Conservation (phyloP, 2,113 vertebrate species). For the Eretmochelys imbricata region DNA sequence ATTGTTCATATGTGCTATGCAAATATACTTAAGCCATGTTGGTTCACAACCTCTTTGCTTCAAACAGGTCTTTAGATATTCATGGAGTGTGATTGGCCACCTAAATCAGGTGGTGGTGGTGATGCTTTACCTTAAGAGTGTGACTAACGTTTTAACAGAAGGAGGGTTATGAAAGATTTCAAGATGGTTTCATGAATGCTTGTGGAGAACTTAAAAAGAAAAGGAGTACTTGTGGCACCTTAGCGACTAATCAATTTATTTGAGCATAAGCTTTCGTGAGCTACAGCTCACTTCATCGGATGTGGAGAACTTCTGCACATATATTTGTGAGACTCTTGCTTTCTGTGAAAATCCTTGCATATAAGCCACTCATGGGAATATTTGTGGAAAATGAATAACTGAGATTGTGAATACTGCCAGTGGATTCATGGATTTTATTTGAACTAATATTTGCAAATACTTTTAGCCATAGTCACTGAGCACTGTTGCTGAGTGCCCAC, state of each 20-base stretch:
- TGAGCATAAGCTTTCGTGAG: no score
- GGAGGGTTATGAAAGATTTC: neutral
- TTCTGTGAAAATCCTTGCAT: neutral
- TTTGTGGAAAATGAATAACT: neutral
- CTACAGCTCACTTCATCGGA: no score
- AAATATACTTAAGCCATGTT: neutral
- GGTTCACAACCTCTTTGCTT: neutral
- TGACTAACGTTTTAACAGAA: neutral
- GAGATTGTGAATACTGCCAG: neutral
- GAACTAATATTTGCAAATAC: neutral
- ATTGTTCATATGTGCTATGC: neutral
- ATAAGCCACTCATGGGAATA: neutral
- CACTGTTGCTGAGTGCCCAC: neutral
- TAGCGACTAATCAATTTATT: no score
- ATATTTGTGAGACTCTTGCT: neutral
- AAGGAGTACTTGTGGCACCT: no score
- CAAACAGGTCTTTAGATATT: neutral
- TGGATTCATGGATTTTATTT: neutral
- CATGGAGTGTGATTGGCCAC: neutral
- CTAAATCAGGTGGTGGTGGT: neutral
- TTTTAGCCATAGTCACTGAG: neutral
- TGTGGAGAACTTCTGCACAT: neutral
- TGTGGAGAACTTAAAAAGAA: neutral
- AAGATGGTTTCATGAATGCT: neutral
- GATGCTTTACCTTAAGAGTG: neutral